phyloP scores from a whole-genome alignment of 2,113 vertebrate species.

The Otis tarda region DNA sequence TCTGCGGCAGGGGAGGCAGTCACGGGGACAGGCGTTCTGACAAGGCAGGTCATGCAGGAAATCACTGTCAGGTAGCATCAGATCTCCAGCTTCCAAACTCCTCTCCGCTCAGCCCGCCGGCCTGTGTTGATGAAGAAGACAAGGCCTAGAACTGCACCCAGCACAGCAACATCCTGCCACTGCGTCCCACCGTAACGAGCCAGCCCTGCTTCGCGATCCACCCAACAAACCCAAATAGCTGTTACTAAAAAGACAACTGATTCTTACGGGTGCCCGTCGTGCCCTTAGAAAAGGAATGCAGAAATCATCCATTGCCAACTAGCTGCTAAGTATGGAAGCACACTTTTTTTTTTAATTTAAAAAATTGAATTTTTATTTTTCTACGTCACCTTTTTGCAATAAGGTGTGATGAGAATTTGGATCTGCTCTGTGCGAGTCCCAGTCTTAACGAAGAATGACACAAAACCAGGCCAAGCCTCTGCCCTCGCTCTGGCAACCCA shows the following conservation, averaged over 20 bases:
- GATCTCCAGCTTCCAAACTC: background rate
- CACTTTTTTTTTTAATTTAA: background rate
- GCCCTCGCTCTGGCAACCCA: background rate
- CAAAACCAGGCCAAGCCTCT: background rate
- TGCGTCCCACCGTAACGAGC: background rate
- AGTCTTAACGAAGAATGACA: accelerated
- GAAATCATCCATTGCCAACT: background rate
- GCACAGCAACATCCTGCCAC: background rate
- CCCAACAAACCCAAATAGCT: background rate
- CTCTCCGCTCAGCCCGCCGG: background rate
- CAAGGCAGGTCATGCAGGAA: background rate
- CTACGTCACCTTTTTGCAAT: background rate
- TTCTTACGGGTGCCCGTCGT: accelerated
- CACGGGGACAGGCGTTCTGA: accelerated
- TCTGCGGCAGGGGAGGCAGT: background rate
- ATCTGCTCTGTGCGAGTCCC: background rate
- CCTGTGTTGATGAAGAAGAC: background rate
- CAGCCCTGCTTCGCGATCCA: background rate
- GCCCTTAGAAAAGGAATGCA: background rate
- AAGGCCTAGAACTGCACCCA: background rate
- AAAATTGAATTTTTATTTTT: background rate
- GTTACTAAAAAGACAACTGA: background rate
- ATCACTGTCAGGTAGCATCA: background rate
- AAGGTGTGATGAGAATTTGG: background rate
- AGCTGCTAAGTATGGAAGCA: background rate